Base-by-base conservation (phyloP, 2,113 vertebrate species). In the Menidia beryllina region DNA sequence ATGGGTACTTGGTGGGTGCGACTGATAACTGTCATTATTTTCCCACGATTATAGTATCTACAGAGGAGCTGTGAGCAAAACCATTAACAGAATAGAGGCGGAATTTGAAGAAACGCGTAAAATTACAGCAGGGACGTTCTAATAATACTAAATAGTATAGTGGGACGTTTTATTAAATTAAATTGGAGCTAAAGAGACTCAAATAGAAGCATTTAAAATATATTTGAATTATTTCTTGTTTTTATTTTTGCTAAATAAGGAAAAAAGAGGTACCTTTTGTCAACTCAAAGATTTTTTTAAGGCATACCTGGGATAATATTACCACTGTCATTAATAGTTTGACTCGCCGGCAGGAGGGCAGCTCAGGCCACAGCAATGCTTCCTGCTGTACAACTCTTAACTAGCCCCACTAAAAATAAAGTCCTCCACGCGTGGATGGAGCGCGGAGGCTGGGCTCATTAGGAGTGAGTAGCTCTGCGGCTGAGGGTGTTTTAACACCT, bases 401-500 rank as follows among this genome's bases (percentile, higher is more conserved):
- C 86, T 94, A 93, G n/a, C 7, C 93, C 90, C 89, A 94, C 77
- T 96, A 91, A 92, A 95, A 94, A 92, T 84, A 94, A 80, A 93
- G 83, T 81, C 73, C 76, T 66, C 55, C 60, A 86, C 80, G 58
- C 89, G 87, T 72, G 89, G 84, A 39, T 82, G 83, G 52, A 55
- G 85, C 82, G 45, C 74, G 77, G 88, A 83, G 85, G 88, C 84
- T 84, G 82, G 71, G 69, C 83, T 91, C 88, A 90, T 91, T 86
- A 87, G 81, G 79, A 87, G 77, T 77, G 86, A 89, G 88, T 83
- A 79, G 80, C 87, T 87, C 87, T 73, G 86, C 81, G 86, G 89
- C 89, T 85, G 85, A 87, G 84, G 80, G 86, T 89, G 85, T 90
- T 93, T 93, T 92, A 94, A 94, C 93, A 94, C 93, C 92, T 94